Percentiles rank a stretch among this genome's conserved stretches.
These are phyloP conservation scores for Nematopogon swammerdamellus DNA, from an alignment of 2,888 invertebrate genomes.

Conservation along the genomic window DNA sequence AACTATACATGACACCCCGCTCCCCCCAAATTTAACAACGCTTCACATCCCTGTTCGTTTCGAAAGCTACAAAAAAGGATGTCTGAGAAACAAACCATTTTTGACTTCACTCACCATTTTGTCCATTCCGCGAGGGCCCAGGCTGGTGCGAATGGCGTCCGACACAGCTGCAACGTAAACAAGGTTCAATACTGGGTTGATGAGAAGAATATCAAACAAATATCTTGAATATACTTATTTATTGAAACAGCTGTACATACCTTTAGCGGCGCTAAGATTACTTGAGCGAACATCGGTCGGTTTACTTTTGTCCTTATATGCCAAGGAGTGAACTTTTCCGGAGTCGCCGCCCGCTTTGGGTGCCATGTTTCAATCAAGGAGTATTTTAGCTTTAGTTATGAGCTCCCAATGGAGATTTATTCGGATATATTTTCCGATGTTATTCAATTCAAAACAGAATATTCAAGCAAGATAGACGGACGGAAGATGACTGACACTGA, in stretches of 20 bases:
- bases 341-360: slow-evolving; percentile 50
- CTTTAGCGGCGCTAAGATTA: slow-evolving; percentile 98
- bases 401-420: too few relatives aligned
- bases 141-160: slow-evolving; percentile 97
- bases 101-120: slow-evolving; percentile 84
- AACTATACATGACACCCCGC: too few relatives aligned
- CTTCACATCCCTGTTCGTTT: too few relatives aligned
- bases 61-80: too few relatives aligned
- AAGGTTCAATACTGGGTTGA: slow-evolving; percentile 4
- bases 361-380: slow-evolving; percentile 23
- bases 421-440: too few relatives aligned
- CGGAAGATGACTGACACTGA: too few relatives aligned
- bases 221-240: too few relatives aligned
- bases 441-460: too few relatives aligned
- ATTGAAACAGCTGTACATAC: slow-evolving; percentile 53
- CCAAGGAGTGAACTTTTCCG: slow-evolving; percentile 45
- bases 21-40: too few relatives aligned
- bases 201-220: background rate
- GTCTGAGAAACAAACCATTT: too few relatives aligned
- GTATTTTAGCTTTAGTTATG: too few relatives aligned
- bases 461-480: too few relatives aligned
- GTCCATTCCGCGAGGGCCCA: slow-evolving; percentile 99
- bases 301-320: slow-evolving; percentile 90
- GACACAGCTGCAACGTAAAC: slow-evolving; percentile 78
- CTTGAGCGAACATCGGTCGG: slow-evolving; percentile 91